Percentiles rank a stretch among this genome's conserved stretches.
Conservation (phyloP, 2,888 invertebrate genomes). For the Drosophila hamatofila region DNA sequence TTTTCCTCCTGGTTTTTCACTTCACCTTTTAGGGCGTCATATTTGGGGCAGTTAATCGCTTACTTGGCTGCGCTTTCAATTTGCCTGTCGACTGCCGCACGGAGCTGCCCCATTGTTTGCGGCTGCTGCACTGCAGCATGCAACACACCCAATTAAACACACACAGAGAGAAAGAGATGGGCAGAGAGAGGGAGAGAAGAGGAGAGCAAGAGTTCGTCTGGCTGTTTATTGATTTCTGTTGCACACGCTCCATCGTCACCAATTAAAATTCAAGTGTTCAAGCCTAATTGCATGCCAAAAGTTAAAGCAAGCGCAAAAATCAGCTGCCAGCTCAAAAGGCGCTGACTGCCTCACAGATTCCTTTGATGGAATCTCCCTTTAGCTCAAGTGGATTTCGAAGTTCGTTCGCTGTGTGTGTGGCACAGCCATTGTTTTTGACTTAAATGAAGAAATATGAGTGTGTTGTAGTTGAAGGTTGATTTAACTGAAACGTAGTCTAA, state of each 20-base stretch:
- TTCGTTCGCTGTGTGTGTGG: neutral
- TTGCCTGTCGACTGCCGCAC: constrained; percentile 15
- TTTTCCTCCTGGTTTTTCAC: neutral
- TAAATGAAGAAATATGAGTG: neutral
- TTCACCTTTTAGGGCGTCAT: constrained; percentile 13
- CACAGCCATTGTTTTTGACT: neutral
- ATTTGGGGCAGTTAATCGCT: constrained; percentile 39
- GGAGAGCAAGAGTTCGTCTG: constrained; percentile 19
- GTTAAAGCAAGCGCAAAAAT: constrained; percentile 39
- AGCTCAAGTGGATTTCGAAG: neutral
- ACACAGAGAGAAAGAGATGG: neutral
- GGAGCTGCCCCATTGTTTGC: constrained; percentile 30
- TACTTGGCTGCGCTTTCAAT: constrained; percentile 37
- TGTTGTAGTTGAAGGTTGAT: too few species aligned
- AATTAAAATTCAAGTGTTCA: constrained; percentile 68
- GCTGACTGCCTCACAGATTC: constrained; percentile 12
- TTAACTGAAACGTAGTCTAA: too few species aligned
- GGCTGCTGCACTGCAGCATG: constrained; percentile 44
- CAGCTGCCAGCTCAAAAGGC: constrained; percentile 19
- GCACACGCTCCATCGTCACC: constrained; percentile 36
- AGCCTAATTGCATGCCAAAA: constrained; percentile 65
- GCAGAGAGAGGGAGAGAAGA: neutral
- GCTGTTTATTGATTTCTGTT: constrained; percentile 64
- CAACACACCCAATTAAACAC: constrained; percentile 59
- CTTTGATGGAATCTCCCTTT: neutral